Conservation (phyloP, 2,113 vertebrate genomes). For the Crotalus viridis region DNA sequence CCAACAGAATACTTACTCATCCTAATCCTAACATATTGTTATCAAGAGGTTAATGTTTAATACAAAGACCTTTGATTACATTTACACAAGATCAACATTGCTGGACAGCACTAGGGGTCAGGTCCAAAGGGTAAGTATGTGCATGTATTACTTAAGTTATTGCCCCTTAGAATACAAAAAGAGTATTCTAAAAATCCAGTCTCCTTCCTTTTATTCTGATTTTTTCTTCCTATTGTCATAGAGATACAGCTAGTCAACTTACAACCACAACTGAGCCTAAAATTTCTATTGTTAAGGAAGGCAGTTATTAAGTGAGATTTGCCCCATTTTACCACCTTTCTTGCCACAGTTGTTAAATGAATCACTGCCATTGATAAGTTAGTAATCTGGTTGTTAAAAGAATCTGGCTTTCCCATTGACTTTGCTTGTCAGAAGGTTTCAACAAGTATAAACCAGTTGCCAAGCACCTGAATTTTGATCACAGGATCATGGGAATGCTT, state of each 20-base stretch:
- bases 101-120: neutral
- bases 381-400: neutral
- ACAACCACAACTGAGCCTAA: neutral
- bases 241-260: neutral
- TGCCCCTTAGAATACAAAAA: neutral
- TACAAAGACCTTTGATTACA: neutral
- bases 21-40: neutral
- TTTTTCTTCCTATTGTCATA: neutral
- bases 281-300: neutral
- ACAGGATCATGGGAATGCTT: neutral
- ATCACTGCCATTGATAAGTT: neutral
- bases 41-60: constrained; percentile 19
- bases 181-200: neutral
- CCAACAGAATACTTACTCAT: neutral
- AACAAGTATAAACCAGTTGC: neutral
- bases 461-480: neutral
- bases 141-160: neutral
- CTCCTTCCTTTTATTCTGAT: neutral
- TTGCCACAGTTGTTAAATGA: neutral
- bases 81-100: neutral
- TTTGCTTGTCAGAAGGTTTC: neutral
- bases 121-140: constrained; percentile 13
- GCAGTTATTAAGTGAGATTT: neutral
- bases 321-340: neutral
- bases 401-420: neutral